Percentiles rank a stretch among this genome's conserved stretches.
Conservation (phyloP, 2,888 invertebrate species). For the Plebejus argus region DNA sequence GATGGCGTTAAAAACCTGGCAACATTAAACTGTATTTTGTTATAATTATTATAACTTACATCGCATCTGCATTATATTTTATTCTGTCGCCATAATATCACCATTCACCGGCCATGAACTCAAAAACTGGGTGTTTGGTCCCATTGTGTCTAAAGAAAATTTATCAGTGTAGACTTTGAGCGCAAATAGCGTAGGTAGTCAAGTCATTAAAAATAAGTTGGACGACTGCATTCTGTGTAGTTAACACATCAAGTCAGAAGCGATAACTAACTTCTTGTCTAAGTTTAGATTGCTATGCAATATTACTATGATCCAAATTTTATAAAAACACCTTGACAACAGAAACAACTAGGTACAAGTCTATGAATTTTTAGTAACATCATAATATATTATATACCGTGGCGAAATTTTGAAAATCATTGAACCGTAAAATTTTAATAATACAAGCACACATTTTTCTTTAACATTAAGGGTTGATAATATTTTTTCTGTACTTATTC, state of each 20-base stretch:
- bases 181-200: too few species aligned
- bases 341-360: not conserved
- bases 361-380: not conserved
- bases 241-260: not conserved
- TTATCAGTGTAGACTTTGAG: too few species aligned
- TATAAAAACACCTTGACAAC: not conserved
- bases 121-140: not conserved
- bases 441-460: not conserved
- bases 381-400: not conserved
- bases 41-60: too few species aligned
- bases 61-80: not conserved
- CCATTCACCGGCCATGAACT: not conserved
- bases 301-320: not conserved
- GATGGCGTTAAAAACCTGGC: too few species aligned
- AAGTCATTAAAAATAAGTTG: too few species aligned
- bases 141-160: too few species aligned
- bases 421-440: not conserved
- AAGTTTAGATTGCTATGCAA: constrained; percentile 6
- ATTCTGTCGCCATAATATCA: not conserved
- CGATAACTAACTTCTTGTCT: not conserved
- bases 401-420: not conserved
- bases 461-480: not conserved
- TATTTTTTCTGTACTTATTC: not conserved
- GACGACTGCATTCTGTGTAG: not conserved
- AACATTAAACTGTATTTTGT: too few species aligned